These are phyloP conservation scores for Pseudopodoces humilis DNA, from an alignment of 2,113 vertebrate species.

Conservation along the genomic window DNA sequence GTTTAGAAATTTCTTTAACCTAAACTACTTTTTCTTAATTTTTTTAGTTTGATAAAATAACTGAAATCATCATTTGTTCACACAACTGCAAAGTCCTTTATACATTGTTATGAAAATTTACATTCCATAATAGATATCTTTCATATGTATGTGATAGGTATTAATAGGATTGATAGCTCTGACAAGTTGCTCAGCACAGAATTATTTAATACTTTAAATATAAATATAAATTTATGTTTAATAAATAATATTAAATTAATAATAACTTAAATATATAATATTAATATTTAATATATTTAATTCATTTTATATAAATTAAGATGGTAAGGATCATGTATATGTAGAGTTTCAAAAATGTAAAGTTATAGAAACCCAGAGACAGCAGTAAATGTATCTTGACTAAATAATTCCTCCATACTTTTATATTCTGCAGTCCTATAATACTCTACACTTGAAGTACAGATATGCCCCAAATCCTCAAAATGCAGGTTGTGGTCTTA, in stretches of 20 bases:
- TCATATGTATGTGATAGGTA: not conserved
- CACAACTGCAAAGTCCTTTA: not conserved
- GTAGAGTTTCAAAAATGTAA: not conserved
- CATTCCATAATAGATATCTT: not conserved
- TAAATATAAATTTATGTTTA: no score
- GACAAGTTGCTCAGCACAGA: not conserved
- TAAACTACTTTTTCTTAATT: not conserved
- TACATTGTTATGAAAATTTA: not conserved
- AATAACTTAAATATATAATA: no score
- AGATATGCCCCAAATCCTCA: not conserved
- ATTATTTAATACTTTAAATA: not conserved
- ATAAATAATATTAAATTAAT: no score
- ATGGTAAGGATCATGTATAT: not conserved
- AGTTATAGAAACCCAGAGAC: not conserved
- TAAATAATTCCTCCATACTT: not conserved
- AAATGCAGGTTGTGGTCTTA: not conserved
- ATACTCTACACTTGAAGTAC: not conserved
- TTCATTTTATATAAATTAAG: not conserved
- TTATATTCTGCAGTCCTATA: not conserved
- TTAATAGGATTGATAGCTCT: not conserved
- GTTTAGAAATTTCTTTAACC: not conserved
- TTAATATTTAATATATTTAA: no score
- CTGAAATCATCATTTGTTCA: not conserved
- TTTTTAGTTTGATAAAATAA: not conserved
- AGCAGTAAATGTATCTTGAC: not conserved